These are phyloP conservation scores for Manacus vitellinus DNA, from an alignment of 2,113 vertebrate species.

Conservation along the genomic window DNA sequence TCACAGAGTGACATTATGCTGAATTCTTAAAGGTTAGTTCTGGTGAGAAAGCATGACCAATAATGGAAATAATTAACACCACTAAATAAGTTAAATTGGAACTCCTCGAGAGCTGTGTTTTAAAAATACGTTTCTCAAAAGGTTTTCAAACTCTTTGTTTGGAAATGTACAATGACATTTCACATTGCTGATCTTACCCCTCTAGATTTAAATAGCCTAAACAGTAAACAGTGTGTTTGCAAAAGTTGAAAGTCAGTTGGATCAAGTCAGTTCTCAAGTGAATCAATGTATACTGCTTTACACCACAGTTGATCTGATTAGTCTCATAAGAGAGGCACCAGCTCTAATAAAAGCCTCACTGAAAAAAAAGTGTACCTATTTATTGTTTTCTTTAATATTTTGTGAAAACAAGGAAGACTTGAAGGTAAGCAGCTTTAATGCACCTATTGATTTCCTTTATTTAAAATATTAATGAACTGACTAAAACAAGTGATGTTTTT, in stretches of 20 bases:
- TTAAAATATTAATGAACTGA: constrained; percentile 60
- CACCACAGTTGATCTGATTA: constrained; percentile 32
- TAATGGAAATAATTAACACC: background rate
- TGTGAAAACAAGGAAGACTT: constrained; percentile 34
- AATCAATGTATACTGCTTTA: background rate
- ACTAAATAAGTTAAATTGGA: background rate
- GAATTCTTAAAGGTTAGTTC: background rate
- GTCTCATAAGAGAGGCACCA: background rate
- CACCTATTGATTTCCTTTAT: constrained; percentile 56
- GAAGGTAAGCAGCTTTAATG: constrained; percentile 43
- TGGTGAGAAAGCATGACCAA: background rate
- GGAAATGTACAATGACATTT: background rate
- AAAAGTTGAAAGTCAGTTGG: constrained; percentile 34
- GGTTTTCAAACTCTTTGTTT: background rate
- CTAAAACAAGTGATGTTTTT: background rate
- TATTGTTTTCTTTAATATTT: constrained; percentile 60
- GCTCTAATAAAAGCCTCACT: constrained; percentile 18
- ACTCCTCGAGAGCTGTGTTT: background rate
- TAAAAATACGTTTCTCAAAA: background rate
- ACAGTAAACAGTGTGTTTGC: background rate
- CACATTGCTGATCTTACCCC: background rate
- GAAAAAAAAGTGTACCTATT: background rate
- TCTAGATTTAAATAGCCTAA: background rate
- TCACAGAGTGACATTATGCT: fast-evolving
- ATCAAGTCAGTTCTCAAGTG: constrained; percentile 16